Conservation (phyloP, 2,113 vertebrate genomes). For the Zosterops borbonicus region DNA sequence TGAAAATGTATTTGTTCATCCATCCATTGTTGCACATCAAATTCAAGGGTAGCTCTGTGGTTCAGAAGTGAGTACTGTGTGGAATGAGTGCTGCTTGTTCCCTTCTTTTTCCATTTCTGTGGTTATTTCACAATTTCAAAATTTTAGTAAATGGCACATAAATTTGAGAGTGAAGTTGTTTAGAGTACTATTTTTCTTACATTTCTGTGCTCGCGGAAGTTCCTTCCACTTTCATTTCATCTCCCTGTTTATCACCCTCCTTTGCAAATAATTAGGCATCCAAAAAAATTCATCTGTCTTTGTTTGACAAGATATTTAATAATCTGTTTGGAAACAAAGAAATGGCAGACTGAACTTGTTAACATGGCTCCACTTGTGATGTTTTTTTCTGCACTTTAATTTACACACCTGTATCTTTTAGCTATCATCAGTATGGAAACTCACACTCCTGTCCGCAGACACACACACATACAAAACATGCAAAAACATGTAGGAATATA, state of each 20-base stretch:
- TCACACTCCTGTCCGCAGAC: background rate
- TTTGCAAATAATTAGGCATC: background rate
- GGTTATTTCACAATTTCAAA: background rate
- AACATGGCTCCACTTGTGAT: background rate
- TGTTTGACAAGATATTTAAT: background rate
- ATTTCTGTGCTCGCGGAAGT: background rate
- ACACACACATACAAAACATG: background rate
- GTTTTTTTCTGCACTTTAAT: background rate
- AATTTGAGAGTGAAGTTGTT: rapidly evolving
- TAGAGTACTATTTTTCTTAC: background rate
- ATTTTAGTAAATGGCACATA: background rate
- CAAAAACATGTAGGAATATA: background rate
- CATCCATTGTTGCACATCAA: background rate
- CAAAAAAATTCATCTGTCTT: background rate
- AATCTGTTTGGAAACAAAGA: background rate
- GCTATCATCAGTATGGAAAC: background rate
- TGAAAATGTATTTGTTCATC: background rate
- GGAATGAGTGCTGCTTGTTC: background rate
- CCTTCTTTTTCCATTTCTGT: background rate
- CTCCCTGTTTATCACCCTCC: background rate
- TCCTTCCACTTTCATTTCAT: background rate
- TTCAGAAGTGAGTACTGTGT: background rate
- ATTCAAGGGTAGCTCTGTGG: background rate
- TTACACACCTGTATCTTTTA: background rate
- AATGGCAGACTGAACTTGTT: background rate